Evolutionary conservation across 2,888 invertebrate genomes (phyloP), one percentile per base, ranked within the genome.

Genomic region (Tinea pellionella): DNA sequence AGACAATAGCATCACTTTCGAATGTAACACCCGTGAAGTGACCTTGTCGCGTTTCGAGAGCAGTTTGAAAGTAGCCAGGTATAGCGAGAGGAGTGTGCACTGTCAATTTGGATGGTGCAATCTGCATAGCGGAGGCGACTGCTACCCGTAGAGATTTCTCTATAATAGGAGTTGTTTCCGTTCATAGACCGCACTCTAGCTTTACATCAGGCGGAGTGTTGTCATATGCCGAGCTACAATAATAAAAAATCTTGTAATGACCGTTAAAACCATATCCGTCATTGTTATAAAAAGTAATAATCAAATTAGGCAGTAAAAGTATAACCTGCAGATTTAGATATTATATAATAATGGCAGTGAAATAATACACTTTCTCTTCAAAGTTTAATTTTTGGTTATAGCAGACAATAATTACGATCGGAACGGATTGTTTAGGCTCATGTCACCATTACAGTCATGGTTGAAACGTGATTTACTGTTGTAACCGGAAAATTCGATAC

Each of bases 351-450:
- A 47, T 6, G 24, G 8, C 53, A 18, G 1, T 24, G 18, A 4
- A 53, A 24, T 70, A 80, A 66, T 65, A 66, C 67, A 73, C 77
- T 78, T 79, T 81, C 78, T 74, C 75, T 63, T 47, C 15, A 41
- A 19, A 53, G 19, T 53, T 53, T 11, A 53, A 24, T 6, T 53
- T 53, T 24, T 53, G 53, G 4, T 24, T n/a, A 53, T 53, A 24
- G 53, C 53, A 24, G 53, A 53, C 51, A 51, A 15, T 47, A 47
- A 53, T 53, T 53, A n/a, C 53, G 12, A 53, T 53, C n/a, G 53
- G 24, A 53, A 53, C 24, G 53, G 53, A 53, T 53, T 53, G 24
- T 53, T 53, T 53, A 53, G 53, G 53, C 53, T 53, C 53, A 53
- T 53, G 53, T 53, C 53, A 53, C 19, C 24, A 53, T 24, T 24